Conservation (phyloP, 2,113 vertebrate genomes). For the Syngnathoides biaculeatus region DNA sequence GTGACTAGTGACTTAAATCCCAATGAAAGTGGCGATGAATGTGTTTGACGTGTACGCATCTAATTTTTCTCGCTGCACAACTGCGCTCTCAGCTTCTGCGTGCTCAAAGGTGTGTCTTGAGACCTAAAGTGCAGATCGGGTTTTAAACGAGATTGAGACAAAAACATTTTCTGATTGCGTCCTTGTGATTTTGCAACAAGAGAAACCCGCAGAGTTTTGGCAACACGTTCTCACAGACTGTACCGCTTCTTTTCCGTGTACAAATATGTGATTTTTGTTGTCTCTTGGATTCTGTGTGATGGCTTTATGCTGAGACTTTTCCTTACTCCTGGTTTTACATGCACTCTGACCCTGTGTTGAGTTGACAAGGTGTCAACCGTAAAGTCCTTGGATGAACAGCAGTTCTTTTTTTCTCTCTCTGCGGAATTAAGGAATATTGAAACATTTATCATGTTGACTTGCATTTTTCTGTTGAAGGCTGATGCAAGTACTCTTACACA, state of each 20-base stretch:
- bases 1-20: slow-evolving; percentile 29
- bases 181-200: slow-evolving; percentile 32
- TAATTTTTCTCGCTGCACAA: slow-evolving; percentile 37
- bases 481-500: slow-evolving; percentile 8
- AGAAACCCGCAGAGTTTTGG: slow-evolving; percentile 26
- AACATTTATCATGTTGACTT: not conserved
- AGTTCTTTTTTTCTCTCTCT: slow-evolving; percentile 4
- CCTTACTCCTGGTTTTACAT: slow-evolving; percentile 16
- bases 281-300: slow-evolving; percentile 23
- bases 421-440: slow-evolving; percentile 16
- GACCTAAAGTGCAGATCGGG: slow-evolving; percentile 4
- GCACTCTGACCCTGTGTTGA: slow-evolving; percentile 12
- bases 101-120: not conserved
- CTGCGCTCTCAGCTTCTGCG: slow-evolving; percentile 13
- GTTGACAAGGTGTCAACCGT: slow-evolving; percentile 2
- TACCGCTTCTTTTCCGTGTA: not conserved
- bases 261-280: not conserved
- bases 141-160: slow-evolving; percentile 10
- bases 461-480: slow-evolving; percentile 33
- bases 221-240: slow-evolving; percentile 26
- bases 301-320: slow-evolving; percentile 35
- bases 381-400: slow-evolving; percentile 5
- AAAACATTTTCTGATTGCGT: slow-evolving; percentile 41
- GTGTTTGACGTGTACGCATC: slow-evolving; percentile 43
- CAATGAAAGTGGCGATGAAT: slow-evolving; percentile 39